phyloP scores from a whole-genome alignment of 2,888 invertebrate genomes.

The Apamea anceps region DNA sequence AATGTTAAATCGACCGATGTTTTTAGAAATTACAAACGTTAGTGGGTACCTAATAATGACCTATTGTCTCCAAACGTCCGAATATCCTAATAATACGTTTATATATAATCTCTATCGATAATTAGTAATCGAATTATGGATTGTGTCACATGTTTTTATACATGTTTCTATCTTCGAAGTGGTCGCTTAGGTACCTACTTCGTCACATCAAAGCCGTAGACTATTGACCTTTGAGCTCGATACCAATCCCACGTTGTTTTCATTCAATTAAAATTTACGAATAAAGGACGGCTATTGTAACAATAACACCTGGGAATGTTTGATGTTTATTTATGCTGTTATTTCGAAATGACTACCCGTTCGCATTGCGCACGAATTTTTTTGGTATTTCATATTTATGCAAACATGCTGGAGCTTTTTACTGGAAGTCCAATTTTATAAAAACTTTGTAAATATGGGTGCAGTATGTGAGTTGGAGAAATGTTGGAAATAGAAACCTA shows the following conservation, averaged over 20 bases:
- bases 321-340: conserved; percentile 52
- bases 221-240: conserved; percentile 34
- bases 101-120: conserved; percentile 11
- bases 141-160: conserved; percentile 47
- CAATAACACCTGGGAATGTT: conserved; percentile 51
- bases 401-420: conserved; percentile 35
- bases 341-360: conserved; percentile 44
- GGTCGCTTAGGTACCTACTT: conserved; percentile 12
- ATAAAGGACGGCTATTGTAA: conserved; percentile 51
- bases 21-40: neutral
- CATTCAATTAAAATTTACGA: conserved; percentile 64
- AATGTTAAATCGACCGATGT: neutral
- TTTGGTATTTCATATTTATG: conserved; percentile 44
- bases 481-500: conserved; percentile 5
- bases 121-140: conserved; percentile 41
- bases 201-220: conserved; percentile 49
- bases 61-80: neutral
- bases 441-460: conserved; percentile 27
- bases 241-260: conserved; percentile 56
- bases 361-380: conserved; percentile 34
- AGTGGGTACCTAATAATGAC: neutral
- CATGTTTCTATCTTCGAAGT: conserved; percentile 14
- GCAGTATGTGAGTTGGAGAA: conserved; percentile 14
- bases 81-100: conserved; percentile 11
- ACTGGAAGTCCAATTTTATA: conserved; percentile 13